Evolutionary conservation across 1,140 invertebrate species (phyloP).

Genomic region (Belonocnema kinseyi): DNA sequence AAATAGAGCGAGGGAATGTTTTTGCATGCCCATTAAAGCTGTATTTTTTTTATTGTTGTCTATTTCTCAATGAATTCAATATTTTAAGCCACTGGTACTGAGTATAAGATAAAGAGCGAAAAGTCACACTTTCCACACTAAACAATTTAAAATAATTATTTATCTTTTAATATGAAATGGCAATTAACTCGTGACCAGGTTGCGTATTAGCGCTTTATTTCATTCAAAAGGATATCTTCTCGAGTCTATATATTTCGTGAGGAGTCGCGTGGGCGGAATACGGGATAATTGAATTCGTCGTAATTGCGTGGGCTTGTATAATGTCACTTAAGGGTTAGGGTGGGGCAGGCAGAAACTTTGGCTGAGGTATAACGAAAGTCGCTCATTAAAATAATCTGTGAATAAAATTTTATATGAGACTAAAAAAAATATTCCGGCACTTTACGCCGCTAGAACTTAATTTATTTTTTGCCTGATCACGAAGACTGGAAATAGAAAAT

Average conservation of each 20-base stretch:
- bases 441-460: not conserved
- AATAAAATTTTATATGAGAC: not conserved
- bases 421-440: not conserved
- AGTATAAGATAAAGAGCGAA: not conserved
- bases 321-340: not conserved
- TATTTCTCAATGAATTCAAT: not conserved
- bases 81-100: not conserved
- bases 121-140: not conserved
- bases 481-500: not conserved
- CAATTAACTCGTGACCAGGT: not conserved
- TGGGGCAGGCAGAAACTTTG: not conserved
- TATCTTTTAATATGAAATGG: constrained; percentile 11
- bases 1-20: not conserved
- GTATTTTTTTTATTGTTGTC: not conserved
- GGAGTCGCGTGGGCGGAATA: constrained; percentile 16
- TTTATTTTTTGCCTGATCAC: not conserved
- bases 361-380: not conserved
- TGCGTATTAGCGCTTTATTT: constrained; percentile 12
- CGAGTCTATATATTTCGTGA: constrained; percentile 4
- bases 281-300: constrained; percentile 19
- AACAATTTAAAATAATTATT: constrained; percentile 11
- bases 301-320: constrained; percentile 28
- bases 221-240: not conserved
- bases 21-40: not conserved
- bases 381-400: constrained; percentile 21